phyloP scores from a whole-genome alignment of 2,888 invertebrate genomes.

The Strigamia maritima region DNA sequence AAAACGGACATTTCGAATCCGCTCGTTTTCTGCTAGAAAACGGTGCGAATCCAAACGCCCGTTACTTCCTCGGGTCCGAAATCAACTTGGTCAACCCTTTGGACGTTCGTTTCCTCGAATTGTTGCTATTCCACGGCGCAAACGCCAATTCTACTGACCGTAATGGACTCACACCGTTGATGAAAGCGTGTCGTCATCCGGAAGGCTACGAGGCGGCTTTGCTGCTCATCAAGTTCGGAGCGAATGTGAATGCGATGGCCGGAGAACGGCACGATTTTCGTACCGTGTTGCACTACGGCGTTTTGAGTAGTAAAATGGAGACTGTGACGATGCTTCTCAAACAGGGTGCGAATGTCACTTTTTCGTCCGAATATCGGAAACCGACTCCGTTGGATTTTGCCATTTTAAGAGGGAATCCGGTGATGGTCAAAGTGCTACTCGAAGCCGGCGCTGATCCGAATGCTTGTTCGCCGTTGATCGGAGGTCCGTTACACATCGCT shows the following conservation, averaged over 20 bases:
- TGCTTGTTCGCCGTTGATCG: constrained; percentile 74
- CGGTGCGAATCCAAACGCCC: constrained; percentile 84
- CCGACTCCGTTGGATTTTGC: constrained; percentile 81
- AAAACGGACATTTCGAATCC: constrained; percentile 72
- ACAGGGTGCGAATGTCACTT: constrained; percentile 73
- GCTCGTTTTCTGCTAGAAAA: constrained; percentile 67
- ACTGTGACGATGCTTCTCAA: constrained; percentile 73
- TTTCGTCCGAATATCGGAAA: constrained; percentile 61
- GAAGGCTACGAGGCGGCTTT: constrained; percentile 73
- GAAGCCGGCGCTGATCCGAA: constrained; percentile 71
- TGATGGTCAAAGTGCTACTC: constrained; percentile 46
- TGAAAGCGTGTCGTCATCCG: constrained; percentile 60
- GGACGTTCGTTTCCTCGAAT: constrained; percentile 74
- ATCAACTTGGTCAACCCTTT: constrained; percentile 76
- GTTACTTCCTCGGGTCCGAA: constrained; percentile 88
- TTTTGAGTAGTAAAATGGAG: constrained; percentile 69
- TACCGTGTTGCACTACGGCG: constrained; percentile 84
- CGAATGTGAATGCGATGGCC: constrained; percentile 80
- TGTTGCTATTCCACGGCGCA: constrained; percentile 79
- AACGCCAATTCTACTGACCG: constrained; percentile 82
- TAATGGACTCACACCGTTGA: constrained; percentile 81
- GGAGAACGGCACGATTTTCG: constrained; percentile 82
- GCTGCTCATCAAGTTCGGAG: constrained; percentile 72
- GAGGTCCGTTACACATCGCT: constrained; percentile 76
- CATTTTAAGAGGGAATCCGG: constrained; percentile 70